Conservation (phyloP, 2,113 vertebrate species). For the Vanacampus margaritifer region DNA sequence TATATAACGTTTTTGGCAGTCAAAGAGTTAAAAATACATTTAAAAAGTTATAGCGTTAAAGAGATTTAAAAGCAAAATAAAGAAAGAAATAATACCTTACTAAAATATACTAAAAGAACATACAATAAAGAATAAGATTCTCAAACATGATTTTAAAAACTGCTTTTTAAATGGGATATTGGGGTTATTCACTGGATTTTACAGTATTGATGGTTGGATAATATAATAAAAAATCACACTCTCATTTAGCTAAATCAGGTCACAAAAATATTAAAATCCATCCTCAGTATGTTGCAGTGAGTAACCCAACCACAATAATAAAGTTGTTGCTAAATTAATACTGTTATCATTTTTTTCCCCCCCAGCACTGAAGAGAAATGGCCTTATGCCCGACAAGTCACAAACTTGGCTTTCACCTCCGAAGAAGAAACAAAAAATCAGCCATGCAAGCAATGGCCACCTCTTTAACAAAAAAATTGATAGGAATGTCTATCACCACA, state of each 20-base stretch:
- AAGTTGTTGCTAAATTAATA: not conserved
- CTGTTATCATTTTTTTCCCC: conserved; percentile 20
- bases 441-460: conserved; percentile 17
- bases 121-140: no score
- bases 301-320: not conserved
- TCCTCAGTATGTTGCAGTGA: not conserved
- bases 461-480: not conserved
- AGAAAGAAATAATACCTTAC: no score
- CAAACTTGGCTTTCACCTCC: conserved; percentile 26
- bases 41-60: no score
- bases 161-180: no score
- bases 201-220: no score
- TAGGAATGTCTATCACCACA: conserved; percentile 31
- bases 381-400: conserved; percentile 6
- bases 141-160: no score
- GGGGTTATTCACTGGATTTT: no score
- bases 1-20: no score
- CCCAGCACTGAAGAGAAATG: conserved; percentile 56
- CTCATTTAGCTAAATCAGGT: not conserved
- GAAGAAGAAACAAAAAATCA: conserved; percentile 63
- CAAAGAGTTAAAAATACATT: no score
- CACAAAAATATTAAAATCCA: not conserved
- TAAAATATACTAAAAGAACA: no score
- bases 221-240: not conserved
- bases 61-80: no score